A percentile compares a stretch with the other conserved stretches of the same genome.
Evolutionary conservation across 2,113 vertebrate species (phyloP).

Genomic region (Caranx ignobilis): DNA sequence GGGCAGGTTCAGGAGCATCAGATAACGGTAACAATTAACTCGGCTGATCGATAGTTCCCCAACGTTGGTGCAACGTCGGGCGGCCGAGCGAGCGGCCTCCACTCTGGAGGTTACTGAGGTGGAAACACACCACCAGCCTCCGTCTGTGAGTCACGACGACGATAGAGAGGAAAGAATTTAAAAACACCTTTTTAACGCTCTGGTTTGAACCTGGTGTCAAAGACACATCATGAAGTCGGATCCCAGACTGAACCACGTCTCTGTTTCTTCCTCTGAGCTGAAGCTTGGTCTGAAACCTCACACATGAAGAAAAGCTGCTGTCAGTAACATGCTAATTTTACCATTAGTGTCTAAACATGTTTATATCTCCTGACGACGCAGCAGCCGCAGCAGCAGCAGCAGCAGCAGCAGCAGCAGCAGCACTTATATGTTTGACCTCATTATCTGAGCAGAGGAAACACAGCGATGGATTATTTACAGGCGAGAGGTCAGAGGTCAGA

Average conservation of each 20-base stretch:
- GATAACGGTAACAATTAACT: conserved; percentile 52
- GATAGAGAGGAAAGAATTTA: background rate
- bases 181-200: background rate
- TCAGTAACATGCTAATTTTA: background rate
- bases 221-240: background rate
- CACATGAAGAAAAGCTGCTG: no score
- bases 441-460: background rate
- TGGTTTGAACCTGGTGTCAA: background rate
- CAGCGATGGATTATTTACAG: background rate
- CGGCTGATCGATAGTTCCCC: background rate
- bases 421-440: background rate
- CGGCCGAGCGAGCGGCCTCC: background rate
- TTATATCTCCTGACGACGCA: background rate
- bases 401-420: background rate
- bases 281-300: background rate
- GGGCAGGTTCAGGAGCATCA: conserved; percentile 48
- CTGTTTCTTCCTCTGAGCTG: background rate
- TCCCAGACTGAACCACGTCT: background rate
- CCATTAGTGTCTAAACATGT: background rate
- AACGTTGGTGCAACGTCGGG: background rate
- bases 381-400: background rate
- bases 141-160: background rate
- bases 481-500: background rate
- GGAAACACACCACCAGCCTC: background rate
- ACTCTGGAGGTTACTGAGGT: conserved; percentile 6